Evolutionary conservation across 2,888 invertebrate species (phyloP).

Genomic region (Ceramica pisi): DNA sequence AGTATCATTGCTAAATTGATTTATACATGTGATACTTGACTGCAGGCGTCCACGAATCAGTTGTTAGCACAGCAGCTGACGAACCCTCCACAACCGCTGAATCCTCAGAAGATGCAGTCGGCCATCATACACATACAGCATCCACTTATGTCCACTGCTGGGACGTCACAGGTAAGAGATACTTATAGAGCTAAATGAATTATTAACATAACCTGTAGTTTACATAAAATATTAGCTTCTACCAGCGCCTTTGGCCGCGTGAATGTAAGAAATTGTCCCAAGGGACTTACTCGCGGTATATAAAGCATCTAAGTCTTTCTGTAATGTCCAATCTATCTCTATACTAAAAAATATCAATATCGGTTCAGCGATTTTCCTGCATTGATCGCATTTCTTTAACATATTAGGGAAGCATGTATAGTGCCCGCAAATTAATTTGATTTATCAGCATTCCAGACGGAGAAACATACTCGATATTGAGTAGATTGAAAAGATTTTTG

Average conservation of each 20-base stretch:
- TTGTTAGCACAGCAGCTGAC: conserved; percentile 88
- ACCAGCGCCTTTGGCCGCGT: not conserved
- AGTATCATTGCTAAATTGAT: conserved; percentile 20
- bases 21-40: conserved; percentile 24
- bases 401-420: too few relatives aligned
- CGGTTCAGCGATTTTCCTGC: not conserved
- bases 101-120: conserved; percentile 89
- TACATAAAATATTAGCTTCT: too few relatives aligned
- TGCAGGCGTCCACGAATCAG: conserved; percentile 88
- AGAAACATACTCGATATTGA: too few relatives aligned
- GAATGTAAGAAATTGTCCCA: not conserved
- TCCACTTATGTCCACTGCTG: conserved; percentile 86
- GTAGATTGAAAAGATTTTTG: too few relatives aligned
- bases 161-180: conserved; percentile 81
- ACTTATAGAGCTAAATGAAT: too few relatives aligned
- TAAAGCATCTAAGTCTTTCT: not conserved
- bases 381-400: too few relatives aligned
- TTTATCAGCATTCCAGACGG: not conserved
- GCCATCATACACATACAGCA: conserved; percentile 90
- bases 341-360: not conserved
- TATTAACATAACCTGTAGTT: too few relatives aligned
- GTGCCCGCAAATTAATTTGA: too few relatives aligned
- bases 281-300: not conserved
- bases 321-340: not conserved
- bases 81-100: conserved; percentile 89